These are phyloP conservation scores for Strigops habroptila DNA, from an alignment of 2,113 vertebrate species.

Conservation along the genomic window DNA sequence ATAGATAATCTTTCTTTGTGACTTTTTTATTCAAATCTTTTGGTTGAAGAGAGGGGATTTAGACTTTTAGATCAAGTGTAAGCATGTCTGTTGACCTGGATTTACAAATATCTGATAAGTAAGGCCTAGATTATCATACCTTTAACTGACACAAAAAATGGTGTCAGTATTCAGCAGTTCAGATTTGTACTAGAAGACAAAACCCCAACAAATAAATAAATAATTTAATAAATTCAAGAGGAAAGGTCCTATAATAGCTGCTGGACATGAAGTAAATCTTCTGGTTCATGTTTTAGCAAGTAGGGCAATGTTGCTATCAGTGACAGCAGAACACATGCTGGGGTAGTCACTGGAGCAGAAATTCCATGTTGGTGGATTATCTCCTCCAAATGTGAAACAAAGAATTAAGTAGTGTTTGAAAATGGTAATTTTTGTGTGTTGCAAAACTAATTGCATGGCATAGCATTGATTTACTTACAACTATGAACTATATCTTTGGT, in stretches of 20 bases:
- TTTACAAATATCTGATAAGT: neutral
- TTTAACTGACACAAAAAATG: neutral
- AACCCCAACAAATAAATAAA: neutral
- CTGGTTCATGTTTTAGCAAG: neutral
- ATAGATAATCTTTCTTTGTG: neutral
- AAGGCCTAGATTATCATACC: neutral
- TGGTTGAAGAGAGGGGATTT: neutral
- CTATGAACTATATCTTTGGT: neutral
- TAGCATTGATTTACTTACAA: neutral
- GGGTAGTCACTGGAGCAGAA: neutral
- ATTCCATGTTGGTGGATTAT: neutral
- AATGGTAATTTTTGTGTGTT: neutral
- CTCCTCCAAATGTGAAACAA: neutral
- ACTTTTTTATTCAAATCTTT: neutral
- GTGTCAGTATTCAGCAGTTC: neutral
- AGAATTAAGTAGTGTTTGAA: neutral
- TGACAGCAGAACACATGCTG: neutral
- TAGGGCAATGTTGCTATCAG: neutral
- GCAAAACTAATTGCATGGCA: neutral
- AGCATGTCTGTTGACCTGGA: neutral
- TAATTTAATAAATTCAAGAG: neutral
- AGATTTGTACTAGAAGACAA: neutral
- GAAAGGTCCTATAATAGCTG: neutral
- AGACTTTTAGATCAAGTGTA: neutral
- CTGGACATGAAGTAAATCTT: neutral